Evolutionary conservation across 2,797 vertebrate species (phyloP).

Genomic region (Euthynnus affinis): DNA sequence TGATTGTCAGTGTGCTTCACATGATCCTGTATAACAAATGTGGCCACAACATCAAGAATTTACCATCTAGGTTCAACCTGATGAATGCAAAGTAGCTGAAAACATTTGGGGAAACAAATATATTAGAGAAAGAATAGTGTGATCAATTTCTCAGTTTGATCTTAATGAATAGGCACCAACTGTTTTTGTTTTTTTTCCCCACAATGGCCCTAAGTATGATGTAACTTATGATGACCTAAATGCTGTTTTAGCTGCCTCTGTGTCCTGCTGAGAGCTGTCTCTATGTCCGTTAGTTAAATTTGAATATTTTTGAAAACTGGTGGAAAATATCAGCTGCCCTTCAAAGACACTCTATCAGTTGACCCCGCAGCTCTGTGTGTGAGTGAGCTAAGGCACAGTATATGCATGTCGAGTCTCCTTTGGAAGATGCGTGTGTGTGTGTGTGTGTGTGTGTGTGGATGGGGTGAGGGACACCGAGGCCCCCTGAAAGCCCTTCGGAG

Average conservation of each 20-base stretch:
- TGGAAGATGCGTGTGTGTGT: constrained; percentile 23
- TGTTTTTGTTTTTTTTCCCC: neutral
- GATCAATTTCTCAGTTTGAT: neutral
- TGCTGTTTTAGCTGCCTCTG: neutral
- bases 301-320: neutral
- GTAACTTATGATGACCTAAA: too few relatives aligned
- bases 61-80: too few relatives aligned
- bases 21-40: too few relatives aligned
- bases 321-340: neutral
- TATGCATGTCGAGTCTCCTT: neutral
- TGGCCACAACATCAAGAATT: too few relatives aligned
- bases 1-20: too few relatives aligned
- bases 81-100: too few relatives aligned
- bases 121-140: too few relatives aligned
- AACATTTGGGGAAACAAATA: too few relatives aligned
- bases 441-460: constrained; percentile 9
- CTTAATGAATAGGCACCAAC: neutral
- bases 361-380: neutral
- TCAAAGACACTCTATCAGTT: neutral
- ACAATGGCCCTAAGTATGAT: too few relatives aligned
- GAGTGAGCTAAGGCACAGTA: constrained; percentile 1
- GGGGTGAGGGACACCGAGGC: constrained; percentile 42
- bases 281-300: neutral
- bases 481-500: constrained; percentile 70
- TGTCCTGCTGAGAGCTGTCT: too few relatives aligned